Base-by-base conservation (phyloP, 92 coral and sea anemone genomes). In the Desmophyllum pertusum region DNA sequence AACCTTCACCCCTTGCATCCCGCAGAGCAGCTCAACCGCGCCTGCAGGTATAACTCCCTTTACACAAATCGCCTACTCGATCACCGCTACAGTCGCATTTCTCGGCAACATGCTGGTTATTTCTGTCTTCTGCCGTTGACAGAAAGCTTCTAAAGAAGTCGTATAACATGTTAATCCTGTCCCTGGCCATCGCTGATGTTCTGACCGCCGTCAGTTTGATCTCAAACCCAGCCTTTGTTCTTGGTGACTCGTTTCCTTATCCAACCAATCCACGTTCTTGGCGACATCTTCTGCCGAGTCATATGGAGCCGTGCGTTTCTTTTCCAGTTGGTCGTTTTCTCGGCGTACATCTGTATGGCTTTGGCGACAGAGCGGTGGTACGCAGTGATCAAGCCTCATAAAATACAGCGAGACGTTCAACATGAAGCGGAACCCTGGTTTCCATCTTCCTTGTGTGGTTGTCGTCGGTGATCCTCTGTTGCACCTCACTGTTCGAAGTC, bases 351-450 rank as follows among this genome's bases (percentile, higher is more conserved):
- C 37, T 92, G 90, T 66, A 75, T 87, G 84, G 90, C 89, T 62
- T 79, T 95, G 90, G 90, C 96, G 38, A 83, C 91, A 37, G 98
- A 95, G 75, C 94, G 98, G 55, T 95, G 98, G 98, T 91, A 83
- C 62, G 94, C 98, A 3, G 90, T 90, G 13, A 63, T 90, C 39
- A 95, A 81, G 81, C 98, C 98, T 19, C 63, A 88, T 77, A 81
- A 78, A 76, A 42, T 95, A 92, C 90, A 93, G 70, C 53, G 79
- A 66, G 21, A 83, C 78, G 23, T 83, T 88, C 50, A 83, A 88
- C 45, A 91, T 76, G 18, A 70, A 62, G 35, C 87, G 93, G n/a
- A 59, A 87, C 90, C 27, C 79, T 83, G 35, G 77, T 83, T 18
- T 87, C 86, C 62, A 84, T 95, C 48, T 42, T 80, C 13, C 21